phyloP scores from a whole-genome alignment of 2,113 vertebrate genomes.

The Hemichromis elongatus region DNA sequence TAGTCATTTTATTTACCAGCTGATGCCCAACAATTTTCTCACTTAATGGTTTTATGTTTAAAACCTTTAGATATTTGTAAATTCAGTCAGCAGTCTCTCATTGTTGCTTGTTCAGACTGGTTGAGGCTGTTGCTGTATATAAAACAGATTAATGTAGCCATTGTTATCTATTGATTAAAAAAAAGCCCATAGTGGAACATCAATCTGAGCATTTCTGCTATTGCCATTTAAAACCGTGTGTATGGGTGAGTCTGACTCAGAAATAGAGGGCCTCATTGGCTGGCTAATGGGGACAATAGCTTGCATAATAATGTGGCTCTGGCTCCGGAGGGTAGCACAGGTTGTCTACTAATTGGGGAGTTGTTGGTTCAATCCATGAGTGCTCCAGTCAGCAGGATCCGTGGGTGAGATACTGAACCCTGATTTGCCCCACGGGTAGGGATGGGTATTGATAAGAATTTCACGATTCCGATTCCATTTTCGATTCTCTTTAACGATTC shows the following conservation, averaged over 20 bases:
- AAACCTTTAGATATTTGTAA: neutral
- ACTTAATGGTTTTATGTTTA: neutral
- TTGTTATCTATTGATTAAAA: neutral
- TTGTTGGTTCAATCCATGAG: neutral
- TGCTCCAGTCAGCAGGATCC: neutral
- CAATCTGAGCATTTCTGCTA: neutral
- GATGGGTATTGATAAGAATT: too few relatives aligned
- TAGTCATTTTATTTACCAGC: neutral
- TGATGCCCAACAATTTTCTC: neutral
- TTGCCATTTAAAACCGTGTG: neutral
- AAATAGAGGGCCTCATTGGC: neutral
- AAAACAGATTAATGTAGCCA: neutral
- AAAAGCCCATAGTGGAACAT: rapidly evolving
- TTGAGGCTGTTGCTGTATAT: neutral
- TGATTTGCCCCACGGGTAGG: neutral
- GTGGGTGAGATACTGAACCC: neutral
- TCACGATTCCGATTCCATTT: too few relatives aligned
- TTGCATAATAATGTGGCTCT: neutral
- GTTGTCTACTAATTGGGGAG: neutral
- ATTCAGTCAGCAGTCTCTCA: neutral
- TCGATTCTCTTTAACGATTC: too few relatives aligned
- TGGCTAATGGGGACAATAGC: neutral
- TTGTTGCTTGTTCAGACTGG: neutral
- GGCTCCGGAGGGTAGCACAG: neutral
- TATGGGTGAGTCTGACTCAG: neutral